phyloP scores from a whole-genome alignment of 2,113 vertebrate genomes.

The Chlorodrepanis virens region DNA sequence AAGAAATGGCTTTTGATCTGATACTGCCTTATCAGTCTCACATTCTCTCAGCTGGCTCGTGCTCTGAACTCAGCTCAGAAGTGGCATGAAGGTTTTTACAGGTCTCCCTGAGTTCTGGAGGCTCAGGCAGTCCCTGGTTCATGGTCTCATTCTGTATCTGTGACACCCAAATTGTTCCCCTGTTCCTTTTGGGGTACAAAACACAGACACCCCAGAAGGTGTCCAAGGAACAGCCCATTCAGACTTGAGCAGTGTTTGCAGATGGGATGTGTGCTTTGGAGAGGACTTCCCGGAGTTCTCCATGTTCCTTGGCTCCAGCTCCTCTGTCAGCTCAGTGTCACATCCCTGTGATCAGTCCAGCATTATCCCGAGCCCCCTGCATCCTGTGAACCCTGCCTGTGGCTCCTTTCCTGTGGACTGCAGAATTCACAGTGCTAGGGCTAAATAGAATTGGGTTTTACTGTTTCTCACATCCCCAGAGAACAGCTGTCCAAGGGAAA shows the following conservation, averaged over 20 bases:
- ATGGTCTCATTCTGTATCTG: fast-evolving
- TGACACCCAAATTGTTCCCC: background rate
- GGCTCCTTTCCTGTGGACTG: background rate
- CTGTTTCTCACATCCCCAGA: background rate
- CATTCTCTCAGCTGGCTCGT: background rate
- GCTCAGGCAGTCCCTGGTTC: background rate
- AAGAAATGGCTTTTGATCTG: background rate
- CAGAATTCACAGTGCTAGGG: background rate
- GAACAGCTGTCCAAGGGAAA: background rate
- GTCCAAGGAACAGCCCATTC: background rate
- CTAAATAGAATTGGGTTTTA: background rate
- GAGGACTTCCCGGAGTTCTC: background rate
- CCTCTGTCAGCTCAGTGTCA: background rate
- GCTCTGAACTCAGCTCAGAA: background rate
- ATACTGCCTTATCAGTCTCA: background rate
- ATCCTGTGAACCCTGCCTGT: background rate
- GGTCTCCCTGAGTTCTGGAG: background rate
- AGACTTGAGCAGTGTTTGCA: background rate
- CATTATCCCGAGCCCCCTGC: background rate
- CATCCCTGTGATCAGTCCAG: background rate
- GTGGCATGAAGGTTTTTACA: background rate
- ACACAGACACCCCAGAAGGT: background rate
- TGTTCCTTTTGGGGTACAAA: background rate
- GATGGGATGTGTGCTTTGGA: background rate
- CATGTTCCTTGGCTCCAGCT: background rate